Evolutionary conservation across 2,888 invertebrate genomes (phyloP).

Genomic region (Oligia strigilis): DNA sequence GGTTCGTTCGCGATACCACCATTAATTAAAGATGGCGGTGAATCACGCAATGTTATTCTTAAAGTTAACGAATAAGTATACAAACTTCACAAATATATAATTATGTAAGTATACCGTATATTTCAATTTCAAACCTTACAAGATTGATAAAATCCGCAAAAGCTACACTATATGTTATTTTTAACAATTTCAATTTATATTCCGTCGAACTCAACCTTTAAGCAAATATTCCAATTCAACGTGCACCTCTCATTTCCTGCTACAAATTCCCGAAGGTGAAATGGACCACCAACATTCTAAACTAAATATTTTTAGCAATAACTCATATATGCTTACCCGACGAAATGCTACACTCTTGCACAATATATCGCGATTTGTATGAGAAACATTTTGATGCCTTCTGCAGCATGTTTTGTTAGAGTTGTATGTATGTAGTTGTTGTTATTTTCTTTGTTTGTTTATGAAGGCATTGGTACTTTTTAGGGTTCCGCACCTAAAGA

Average conservation of each 20-base stretch:
- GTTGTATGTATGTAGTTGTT: neutral
- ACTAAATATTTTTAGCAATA: constrained; percentile 60
- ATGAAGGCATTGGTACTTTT: neutral
- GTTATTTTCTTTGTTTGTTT: neutral
- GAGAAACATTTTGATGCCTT: constrained; percentile 37
- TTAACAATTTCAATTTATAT: neutral
- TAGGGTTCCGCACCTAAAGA: neutral
- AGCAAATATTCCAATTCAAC: constrained; percentile 1
- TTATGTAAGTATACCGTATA: neutral
- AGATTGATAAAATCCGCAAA: neutral
- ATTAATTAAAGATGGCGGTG: constrained; percentile 24
- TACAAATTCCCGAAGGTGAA: constrained; percentile 30
- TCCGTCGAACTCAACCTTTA: constrained; percentile 3
- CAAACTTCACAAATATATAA: neutral
- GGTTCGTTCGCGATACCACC: neutral
- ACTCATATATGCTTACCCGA: constrained; percentile 56
- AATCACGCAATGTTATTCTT: constrained; percentile 7
- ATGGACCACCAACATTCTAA: constrained; percentile 55
- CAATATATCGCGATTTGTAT: constrained; percentile 47
- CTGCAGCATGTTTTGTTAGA: neutral
- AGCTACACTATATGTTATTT: neutral
- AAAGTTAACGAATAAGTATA: neutral
- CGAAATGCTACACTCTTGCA: constrained; percentile 63
- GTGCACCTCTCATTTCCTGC: constrained; percentile 18
- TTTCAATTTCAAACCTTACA: neutral